These are phyloP conservation scores for Pandemis heparana DNA, from an alignment of 2,888 invertebrate species.

Conservation along the genomic window DNA sequence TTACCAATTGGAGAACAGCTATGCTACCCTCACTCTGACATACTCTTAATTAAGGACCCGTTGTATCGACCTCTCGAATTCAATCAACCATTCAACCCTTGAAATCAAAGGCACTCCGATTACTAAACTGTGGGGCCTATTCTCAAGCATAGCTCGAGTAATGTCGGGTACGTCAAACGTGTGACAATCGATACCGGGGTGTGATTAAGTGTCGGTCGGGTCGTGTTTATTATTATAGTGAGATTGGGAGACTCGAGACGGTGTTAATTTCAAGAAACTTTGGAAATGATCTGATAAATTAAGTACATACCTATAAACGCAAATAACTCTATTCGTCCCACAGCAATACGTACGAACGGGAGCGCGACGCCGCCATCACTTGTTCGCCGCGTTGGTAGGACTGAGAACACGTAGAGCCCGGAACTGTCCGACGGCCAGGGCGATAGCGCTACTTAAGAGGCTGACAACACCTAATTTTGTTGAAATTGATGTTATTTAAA, in stretches of 20 bases:
- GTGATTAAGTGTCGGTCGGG: not conserved
- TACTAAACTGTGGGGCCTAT: constrained; percentile 18
- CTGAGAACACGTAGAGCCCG: too few species aligned
- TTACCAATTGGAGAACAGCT: not conserved
- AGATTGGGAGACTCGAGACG: not conserved
- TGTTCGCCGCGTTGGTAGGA: too few species aligned
- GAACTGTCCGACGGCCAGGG: too few species aligned
- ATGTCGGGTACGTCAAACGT: constrained; percentile 7
- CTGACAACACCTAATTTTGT: too few species aligned
- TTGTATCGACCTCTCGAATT: constrained; percentile 8
- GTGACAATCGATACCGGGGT: constrained; percentile 5
- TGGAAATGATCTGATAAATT: too few species aligned
- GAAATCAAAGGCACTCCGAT: not conserved
- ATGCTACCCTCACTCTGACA: not conserved
- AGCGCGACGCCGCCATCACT: too few species aligned
- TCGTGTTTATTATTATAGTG: not conserved
- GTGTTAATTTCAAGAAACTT: not conserved
- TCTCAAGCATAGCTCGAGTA: constrained; percentile 11
- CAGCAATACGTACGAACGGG: too few species aligned
- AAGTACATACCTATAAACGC: too few species aligned
- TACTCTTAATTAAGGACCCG: not conserved
- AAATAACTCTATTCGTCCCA: too few species aligned
- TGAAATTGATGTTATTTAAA: too few species aligned
- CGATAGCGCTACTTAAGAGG: too few species aligned
- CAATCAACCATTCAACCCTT: constrained; percentile 9